A percentile compares a stretch with the other conserved stretches of the same genome.
Evolutionary conservation across 2,888 invertebrate species (phyloP).

Genomic region (Theretra japonica): DNA sequence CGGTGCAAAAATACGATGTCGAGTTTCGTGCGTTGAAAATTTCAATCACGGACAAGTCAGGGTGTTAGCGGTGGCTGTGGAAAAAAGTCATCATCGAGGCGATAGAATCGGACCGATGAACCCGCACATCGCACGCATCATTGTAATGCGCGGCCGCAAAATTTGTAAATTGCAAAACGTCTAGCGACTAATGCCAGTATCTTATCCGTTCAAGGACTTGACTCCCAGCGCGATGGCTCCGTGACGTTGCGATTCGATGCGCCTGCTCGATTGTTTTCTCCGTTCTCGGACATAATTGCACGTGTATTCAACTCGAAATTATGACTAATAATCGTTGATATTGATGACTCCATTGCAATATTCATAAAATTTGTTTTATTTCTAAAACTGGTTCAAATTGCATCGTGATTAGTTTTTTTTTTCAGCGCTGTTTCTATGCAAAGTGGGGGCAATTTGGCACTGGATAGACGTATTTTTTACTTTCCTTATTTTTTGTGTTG

Average conservation of each 20-base stretch:
- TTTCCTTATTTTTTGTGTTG: constrained; percentile 21
- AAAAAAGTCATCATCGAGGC: constrained; percentile 59
- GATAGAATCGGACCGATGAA: constrained; percentile 75
- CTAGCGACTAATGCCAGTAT: constrained; percentile 82
- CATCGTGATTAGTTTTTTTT: constrained; percentile 19
- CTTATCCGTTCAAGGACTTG: constrained; percentile 69
- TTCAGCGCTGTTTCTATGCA: constrained; percentile 7
- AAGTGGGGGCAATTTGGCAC: constrained; percentile 12
- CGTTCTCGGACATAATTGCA: constrained; percentile 1
- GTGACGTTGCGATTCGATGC: constrained; percentile 62
- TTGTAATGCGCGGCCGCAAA: constrained; percentile 78
- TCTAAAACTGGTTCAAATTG: constrained; percentile 21
- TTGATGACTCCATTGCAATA: constrained; percentile 13
- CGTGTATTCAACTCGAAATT: constrained; percentile 1
- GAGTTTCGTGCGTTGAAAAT: constrained; percentile 75
- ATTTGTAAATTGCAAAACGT: constrained; percentile 77
- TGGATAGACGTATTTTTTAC: constrained; percentile 20
- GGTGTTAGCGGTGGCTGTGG: constrained; percentile 56
- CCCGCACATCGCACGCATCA: constrained; percentile 72
- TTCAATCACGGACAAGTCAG: constrained; percentile 67
- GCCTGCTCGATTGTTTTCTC: constrained; percentile 53
- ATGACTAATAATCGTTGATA: constrained; percentile 21
- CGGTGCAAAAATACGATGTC: constrained; percentile 71
- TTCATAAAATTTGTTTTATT: constrained; percentile 19
- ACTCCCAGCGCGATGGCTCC: constrained; percentile 53